These are phyloP conservation scores for Crossoptilon crossoptilon DNA, from an alignment of 2,797 vertebrate species.

Conservation along the genomic window DNA sequence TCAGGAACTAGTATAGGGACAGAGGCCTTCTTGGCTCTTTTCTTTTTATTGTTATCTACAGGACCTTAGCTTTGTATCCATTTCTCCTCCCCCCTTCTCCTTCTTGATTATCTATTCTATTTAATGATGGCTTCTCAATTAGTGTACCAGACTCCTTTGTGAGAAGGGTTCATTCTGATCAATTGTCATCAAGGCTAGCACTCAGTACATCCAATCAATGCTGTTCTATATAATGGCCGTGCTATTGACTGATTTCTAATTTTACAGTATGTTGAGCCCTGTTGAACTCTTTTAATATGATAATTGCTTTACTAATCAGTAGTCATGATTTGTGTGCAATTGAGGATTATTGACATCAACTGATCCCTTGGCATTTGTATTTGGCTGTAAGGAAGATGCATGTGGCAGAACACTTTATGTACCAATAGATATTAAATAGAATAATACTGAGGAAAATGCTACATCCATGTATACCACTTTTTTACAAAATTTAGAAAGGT, in stretches of 20 bases:
- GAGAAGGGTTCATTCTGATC: constrained; percentile 44
- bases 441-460: neutral
- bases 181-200: constrained; percentile 19
- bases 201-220: constrained; percentile 51
- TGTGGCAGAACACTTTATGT: neutral
- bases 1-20: neutral
- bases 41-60: neutral
- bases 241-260: constrained; percentile 52
- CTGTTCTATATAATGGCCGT: neutral
- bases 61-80: neutral
- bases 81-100: neutral
- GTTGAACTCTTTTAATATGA: constrained; percentile 69
- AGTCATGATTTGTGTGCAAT: constrained; percentile 32
- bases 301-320: constrained; percentile 65
- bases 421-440: neutral
- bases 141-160: constrained; percentile 6
- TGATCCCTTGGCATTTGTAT: neutral
- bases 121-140: constrained; percentile 35
- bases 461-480: neutral
- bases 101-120: neutral
- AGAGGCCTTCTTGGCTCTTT: neutral
- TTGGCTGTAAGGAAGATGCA: neutral
- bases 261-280: constrained; percentile 52
- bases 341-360: constrained; percentile 14
- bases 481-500: neutral